A percentile compares a stretch with the other conserved stretches of the same genome.
Evolutionary conservation across 2,888 invertebrate genomes (phyloP).

Genomic region (Aleiodes alternator): DNA sequence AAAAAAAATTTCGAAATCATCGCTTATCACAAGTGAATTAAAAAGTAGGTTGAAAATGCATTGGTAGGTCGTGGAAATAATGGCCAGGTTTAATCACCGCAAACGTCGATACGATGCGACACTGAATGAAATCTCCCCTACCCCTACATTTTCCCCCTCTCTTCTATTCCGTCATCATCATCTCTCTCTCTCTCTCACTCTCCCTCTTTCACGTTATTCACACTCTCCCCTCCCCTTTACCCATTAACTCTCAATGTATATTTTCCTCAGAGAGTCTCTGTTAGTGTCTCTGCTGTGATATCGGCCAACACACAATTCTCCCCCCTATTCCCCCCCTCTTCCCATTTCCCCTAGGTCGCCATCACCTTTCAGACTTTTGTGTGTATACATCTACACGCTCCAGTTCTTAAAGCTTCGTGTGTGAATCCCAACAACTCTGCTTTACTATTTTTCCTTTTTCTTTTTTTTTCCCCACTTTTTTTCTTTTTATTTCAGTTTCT

Average conservation of each 20-base stretch:
- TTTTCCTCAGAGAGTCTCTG: slow-evolving; percentile 20
- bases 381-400: slow-evolving; percentile 17
- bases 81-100: slow-evolving; percentile 54
- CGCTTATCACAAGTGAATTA: not conserved
- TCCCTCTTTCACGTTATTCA: slow-evolving; percentile 38
- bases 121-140: slow-evolving; percentile 35
- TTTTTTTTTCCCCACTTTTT: not conserved
- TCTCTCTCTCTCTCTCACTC: slow-evolving; percentile 50
- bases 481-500: not conserved
- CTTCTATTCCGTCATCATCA: slow-evolving; percentile 3
- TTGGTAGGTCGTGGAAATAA: slow-evolving; percentile 52
- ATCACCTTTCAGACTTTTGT: slow-evolving; percentile 1
- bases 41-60: slow-evolving; percentile 51
- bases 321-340: not conserved
- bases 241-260: slow-evolving; percentile 37
- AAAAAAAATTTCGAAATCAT: too few species aligned
- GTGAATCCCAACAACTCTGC: slow-evolving; percentile 32
- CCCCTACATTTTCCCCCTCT: slow-evolving; percentile 5
- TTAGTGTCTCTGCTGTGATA: slow-evolving; percentile 23
- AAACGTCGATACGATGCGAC: slow-evolving; percentile 51
- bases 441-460: slow-evolving; percentile 1
- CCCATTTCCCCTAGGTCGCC: not conserved
- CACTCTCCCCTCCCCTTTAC: slow-evolving; percentile 28
- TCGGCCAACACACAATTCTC: slow-evolving; percentile 9
- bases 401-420: slow-evolving; percentile 22